Percentiles rank a stretch among this genome's conserved stretches.
These are phyloP conservation scores for Dioctria rufipes DNA, from an alignment of 2,888 invertebrate genomes.

Conservation along the genomic window DNA sequence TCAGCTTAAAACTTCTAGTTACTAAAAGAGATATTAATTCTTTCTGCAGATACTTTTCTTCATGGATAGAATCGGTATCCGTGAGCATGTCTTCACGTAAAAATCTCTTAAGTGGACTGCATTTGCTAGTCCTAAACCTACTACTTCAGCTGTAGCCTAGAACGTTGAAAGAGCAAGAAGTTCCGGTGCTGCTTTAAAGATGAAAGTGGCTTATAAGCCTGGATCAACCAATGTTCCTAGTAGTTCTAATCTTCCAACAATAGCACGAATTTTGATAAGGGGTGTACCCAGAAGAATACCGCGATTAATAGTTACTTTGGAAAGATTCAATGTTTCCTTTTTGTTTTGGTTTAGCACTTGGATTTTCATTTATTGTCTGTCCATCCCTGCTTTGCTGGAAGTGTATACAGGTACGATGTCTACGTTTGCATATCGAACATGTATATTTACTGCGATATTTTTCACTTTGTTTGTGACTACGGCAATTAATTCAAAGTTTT, in stretches of 20 bases:
- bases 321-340: neutral
- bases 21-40: neutral
- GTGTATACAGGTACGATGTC: neutral
- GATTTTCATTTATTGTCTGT: neutral
- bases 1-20: neutral
- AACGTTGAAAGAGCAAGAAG: neutral
- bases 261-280: neutral
- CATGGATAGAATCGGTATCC: neutral
- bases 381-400: neutral
- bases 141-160: neutral
- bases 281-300: neutral
- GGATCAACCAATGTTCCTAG: neutral
- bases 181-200: neutral
- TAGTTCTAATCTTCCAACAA: neutral
- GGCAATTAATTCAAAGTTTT: neutral
- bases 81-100: neutral
- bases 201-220: neutral
- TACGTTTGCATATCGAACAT: neutral
- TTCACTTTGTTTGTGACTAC: neutral
- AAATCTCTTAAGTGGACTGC: neutral
- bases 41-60: neutral
- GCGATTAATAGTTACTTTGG: neutral
- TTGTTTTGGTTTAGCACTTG: neutral
- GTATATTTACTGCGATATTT: neutral
- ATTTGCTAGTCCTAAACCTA: neutral